Evolutionary conservation across 1,140 invertebrate species (phyloP).

Genomic region (Drosophila sturtevanti): DNA sequence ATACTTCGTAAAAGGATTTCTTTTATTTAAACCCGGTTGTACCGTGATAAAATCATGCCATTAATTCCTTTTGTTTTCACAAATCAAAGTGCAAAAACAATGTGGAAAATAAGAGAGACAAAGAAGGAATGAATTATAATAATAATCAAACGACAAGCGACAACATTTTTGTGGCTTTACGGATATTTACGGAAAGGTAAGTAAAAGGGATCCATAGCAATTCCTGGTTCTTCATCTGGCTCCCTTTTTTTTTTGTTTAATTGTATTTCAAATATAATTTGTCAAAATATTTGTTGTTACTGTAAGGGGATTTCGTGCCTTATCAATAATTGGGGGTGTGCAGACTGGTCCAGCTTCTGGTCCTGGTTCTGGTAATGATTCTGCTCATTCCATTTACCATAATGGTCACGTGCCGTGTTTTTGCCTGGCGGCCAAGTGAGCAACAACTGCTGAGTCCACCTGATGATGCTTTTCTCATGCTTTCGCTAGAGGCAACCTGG

Average conservation of each 20-base stretch:
- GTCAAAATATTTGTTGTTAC: slow-evolving; percentile 45
- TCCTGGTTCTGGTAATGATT: background rate
- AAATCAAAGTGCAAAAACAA: no score
- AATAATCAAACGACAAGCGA: slow-evolving; percentile 21
- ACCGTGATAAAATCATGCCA: no score
- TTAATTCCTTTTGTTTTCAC: no score
- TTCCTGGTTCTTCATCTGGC: background rate
- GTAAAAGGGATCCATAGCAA: slow-evolving; percentile 24
- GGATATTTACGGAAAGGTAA: slow-evolving; percentile 43
- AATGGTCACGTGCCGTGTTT: slow-evolving; percentile 50
- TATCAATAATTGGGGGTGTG: slow-evolving; percentile 45
- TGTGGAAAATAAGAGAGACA: slow-evolving; percentile 5
- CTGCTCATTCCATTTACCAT: background rate
- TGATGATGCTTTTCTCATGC: slow-evolving; percentile 71
- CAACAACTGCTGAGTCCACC: slow-evolving; percentile 56
- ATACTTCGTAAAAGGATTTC: no score
- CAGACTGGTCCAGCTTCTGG: slow-evolving; percentile 37
- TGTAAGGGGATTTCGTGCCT: slow-evolving; percentile 54
- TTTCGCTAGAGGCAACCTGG: background rate
- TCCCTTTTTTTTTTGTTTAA: slow-evolving; percentile 47
- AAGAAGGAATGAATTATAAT: background rate
- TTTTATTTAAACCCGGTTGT: no score
- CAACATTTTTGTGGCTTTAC: slow-evolving; percentile 36
- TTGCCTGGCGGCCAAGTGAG: slow-evolving; percentile 34
- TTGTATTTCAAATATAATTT: slow-evolving; percentile 62